Evolutionary conservation across 2,888 invertebrate species (phyloP).

Genomic region (Lacanobia wlatinum): DNA sequence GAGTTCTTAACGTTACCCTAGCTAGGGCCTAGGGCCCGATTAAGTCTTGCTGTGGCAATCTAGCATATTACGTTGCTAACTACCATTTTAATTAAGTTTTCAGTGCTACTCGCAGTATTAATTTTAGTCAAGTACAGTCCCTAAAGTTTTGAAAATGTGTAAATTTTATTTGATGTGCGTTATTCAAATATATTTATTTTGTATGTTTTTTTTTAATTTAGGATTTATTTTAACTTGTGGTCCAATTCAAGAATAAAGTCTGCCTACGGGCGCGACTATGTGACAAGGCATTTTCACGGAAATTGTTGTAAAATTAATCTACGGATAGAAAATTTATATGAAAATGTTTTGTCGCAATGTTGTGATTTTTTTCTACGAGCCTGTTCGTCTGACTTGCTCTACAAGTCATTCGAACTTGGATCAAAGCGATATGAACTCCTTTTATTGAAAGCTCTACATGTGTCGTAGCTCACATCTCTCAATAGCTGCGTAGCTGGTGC

Average conservation of each 20-base stretch:
- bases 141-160: conserved; percentile 9
- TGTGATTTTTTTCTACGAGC: too few relatives aligned
- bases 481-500: background rate
- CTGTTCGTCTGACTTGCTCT: too few relatives aligned
- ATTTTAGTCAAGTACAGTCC: conserved; percentile 8
- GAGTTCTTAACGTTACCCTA: conserved; percentile 33
- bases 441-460: background rate
- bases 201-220: background rate
- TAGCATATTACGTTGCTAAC: conserved; percentile 55
- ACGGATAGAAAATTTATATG: too few relatives aligned
- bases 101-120: conserved; percentile 35
- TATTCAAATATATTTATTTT: conserved; percentile 17
- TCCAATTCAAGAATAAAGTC: background rate
- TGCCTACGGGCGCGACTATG: too few relatives aligned
- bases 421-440: too few relatives aligned
- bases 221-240: conserved; percentile 4
- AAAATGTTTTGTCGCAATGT: too few relatives aligned
- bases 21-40: conserved; percentile 40
- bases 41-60: conserved; percentile 53
- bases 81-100: conserved; percentile 28
- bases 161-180: conserved; percentile 29
- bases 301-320: background rate
- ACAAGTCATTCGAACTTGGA: too few relatives aligned
- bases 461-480: background rate
- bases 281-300: background rate